Evolutionary conservation across 2,113 vertebrate species (phyloP).

Genomic region (Formicarius rufipectus): DNA sequence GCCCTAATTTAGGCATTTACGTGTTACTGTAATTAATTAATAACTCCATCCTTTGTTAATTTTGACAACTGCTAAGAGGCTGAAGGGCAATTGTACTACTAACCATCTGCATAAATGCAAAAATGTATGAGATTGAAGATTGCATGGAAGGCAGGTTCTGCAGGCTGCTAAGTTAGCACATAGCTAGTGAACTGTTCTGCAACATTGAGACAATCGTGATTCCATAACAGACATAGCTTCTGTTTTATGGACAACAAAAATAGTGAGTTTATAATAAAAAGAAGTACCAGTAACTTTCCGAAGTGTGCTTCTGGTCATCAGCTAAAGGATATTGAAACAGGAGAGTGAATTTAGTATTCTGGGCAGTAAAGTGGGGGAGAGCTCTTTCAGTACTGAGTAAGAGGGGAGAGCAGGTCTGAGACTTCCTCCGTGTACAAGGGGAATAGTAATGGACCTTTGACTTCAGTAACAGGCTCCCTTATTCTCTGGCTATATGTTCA

Average conservation of each 20-base stretch:
- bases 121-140: neutral
- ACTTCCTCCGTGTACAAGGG: neutral
- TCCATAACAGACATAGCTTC: neutral
- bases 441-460: neutral
- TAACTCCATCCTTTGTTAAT: slow-evolving; percentile 39
- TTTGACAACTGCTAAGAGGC: slow-evolving; percentile 28
- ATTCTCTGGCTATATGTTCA: neutral
- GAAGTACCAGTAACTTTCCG: neutral
- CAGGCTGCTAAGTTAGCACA: neutral
- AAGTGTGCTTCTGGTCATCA: neutral
- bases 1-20: neutral
- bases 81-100: neutral
- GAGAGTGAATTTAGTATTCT: neutral
- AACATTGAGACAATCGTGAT: neutral
- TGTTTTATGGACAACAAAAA: neutral
- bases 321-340: neutral
- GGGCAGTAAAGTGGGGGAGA: neutral
- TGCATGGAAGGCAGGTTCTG: neutral
- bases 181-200: neutral
- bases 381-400: neutral
- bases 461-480: rapidly evolving
- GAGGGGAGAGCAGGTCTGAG: neutral
- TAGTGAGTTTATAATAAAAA: neutral
- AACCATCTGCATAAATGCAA: neutral
- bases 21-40: slow-evolving; percentile 34